Evolutionary conservation across 2,797 vertebrate genomes (phyloP), one percentile per base, ranked within the genome.

Genomic region (Propithecus deckenii): DNA sequence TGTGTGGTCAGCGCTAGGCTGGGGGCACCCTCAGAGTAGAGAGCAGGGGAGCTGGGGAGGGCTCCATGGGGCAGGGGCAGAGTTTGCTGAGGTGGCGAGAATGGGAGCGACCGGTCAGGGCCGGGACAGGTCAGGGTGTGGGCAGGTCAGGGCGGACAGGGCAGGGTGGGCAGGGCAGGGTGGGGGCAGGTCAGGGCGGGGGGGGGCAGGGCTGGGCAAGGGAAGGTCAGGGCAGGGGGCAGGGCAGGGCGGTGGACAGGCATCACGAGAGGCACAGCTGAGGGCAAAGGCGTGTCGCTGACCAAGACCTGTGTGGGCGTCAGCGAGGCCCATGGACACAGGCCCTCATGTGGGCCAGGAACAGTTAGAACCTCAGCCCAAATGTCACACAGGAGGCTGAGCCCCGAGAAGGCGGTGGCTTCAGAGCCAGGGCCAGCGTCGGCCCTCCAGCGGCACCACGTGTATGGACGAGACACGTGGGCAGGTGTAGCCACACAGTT

Each of bases 261-360:
- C 57, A 15, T 2, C 15, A 23, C 15, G 30, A 59, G 65, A 17
- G 79, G 15, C 65, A 11, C 22, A 3, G 2, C 46, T 3, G 22
- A 71, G 50, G 9, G 23, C 25, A 0, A 28, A 38, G 5, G 0
- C 43, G 0, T 1, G 35, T 30, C 5, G 9, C 35, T 12, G 3
- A 41, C 18, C 0, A 0, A 38, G 41, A 35, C 46, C 75, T 43
- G 7, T 17, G 0, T 2, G 43, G 94, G 46, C 46, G 6, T 35
- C 22, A 1, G 12, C 4, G 55, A 57, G 22, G 2, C 65, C 3
- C 2, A 0, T 17, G 20, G 23, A 32, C 32, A 0, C 0, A 0
- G 50, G 61, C 7, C 35, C 55, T 43, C 55, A 17, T 28, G 32
- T 7, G 0, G 8, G 71, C 76, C 3, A 1, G 43, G 38, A 43